Evolutionary conservation across 2,888 invertebrate species (phyloP).

Genomic region (Cartodere bifasciata): DNA sequence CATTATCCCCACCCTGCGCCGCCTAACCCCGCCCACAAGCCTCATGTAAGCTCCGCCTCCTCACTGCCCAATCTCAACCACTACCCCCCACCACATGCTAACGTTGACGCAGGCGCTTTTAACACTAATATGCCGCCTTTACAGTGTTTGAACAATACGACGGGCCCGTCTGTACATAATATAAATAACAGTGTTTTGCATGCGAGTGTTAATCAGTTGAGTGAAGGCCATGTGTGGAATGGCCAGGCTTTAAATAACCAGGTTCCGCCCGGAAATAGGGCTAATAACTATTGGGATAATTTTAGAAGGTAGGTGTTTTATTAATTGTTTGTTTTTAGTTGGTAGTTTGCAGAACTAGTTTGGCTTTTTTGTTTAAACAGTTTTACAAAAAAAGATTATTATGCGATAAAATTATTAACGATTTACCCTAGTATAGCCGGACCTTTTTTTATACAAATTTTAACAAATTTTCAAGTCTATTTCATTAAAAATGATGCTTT

Average conservation of each 20-base stretch:
- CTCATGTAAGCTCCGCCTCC: slow-evolving; percentile 27
- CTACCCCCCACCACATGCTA: slow-evolving; percentile 24
- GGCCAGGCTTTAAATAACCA: slow-evolving; percentile 68
- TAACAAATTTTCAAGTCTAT: no score
- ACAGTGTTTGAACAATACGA: slow-evolving; percentile 4
- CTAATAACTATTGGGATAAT: slow-evolving; percentile 91
- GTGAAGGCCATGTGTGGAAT: slow-evolving; percentile 30
- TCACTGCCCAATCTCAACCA: slow-evolving; percentile 32
- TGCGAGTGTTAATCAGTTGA: slow-evolving; percentile 27
- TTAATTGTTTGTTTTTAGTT: slow-evolving; percentile 4
- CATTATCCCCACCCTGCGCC: no score
- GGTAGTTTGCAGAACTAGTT: no score
- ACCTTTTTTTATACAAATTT: no score
- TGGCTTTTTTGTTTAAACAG: no score
- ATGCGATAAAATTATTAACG: no score
- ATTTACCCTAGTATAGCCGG: no score
- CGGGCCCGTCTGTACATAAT: no score
- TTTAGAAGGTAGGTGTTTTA: slow-evolving; percentile 62
- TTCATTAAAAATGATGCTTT: no score
- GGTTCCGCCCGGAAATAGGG: slow-evolving; percentile 79
- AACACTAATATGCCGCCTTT: no score
- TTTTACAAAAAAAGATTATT: no score
- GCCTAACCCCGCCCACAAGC: slow-evolving; percentile 16
- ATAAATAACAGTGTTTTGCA: slow-evolving; percentile 23
- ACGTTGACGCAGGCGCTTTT: slow-evolving; percentile 19